phyloP scores from a whole-genome alignment of 2,797 vertebrate genomes.

The Diplodus puntazzo region DNA sequence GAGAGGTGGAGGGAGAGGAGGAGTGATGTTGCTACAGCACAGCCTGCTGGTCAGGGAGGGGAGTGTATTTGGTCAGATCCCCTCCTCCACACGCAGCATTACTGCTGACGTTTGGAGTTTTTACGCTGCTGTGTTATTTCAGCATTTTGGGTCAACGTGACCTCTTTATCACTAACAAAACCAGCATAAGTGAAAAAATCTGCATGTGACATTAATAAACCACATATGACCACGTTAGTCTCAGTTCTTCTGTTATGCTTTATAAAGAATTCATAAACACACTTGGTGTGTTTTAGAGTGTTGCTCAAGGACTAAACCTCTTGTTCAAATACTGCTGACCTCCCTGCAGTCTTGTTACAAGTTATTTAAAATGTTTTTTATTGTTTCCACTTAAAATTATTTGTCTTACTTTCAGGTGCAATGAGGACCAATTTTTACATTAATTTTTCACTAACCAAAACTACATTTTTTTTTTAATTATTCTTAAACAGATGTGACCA shows the following conservation, averaged over 20 bases:
- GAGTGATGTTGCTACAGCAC: constrained; percentile 77
- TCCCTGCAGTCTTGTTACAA: constrained; percentile 1
- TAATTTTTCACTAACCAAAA: background rate
- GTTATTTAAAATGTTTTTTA: background rate
- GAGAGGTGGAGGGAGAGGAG: background rate
- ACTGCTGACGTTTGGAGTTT: constrained; percentile 52
- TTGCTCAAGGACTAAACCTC: background rate
- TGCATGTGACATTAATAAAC: background rate
- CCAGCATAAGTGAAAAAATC: constrained; percentile 2
- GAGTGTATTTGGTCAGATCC: constrained; percentile 21
- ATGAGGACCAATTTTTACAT: background rate
- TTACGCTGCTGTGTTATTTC: constrained; percentile 40
- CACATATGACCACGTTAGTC: background rate
- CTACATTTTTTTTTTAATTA: background rate
- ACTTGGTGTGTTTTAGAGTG: constrained; percentile 20
- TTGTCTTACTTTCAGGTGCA: background rate
- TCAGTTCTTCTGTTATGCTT: background rate
- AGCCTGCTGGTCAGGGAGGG: constrained; percentile 81
- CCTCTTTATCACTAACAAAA: background rate
- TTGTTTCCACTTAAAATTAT: background rate
- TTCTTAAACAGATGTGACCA: background rate
- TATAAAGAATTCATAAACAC: constrained; percentile 14
- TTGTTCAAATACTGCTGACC: constrained; percentile 5
- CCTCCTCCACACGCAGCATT: constrained; percentile 52
- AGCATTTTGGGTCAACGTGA: constrained; percentile 12